Evolutionary conservation across 2,797 vertebrate genomes (phyloP).

Genomic region (Argentina silus): DNA sequence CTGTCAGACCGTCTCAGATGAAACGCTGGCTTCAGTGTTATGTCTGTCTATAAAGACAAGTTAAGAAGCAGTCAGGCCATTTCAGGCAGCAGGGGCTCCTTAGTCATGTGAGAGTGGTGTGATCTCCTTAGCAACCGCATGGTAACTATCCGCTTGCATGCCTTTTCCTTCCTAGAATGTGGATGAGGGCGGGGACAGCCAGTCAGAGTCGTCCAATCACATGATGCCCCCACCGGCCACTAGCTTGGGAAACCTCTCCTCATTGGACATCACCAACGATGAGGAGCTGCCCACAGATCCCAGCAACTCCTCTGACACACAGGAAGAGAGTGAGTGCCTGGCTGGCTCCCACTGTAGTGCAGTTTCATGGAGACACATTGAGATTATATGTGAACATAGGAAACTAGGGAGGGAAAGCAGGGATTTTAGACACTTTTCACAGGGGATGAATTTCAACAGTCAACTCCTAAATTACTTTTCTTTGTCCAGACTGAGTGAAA

Average conservation of each 20-base stretch:
- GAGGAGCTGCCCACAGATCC: constrained; percentile 89
- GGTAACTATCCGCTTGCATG: constrained; percentile 33
- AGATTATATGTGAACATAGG: neutral
- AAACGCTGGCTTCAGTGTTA: constrained; percentile 29
- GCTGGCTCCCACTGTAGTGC: neutral
- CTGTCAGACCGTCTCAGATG: constrained; percentile 16
- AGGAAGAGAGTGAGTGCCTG: constrained; percentile 85
- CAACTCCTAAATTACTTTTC: neutral
- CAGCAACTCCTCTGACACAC: constrained; percentile 89
- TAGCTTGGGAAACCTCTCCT: constrained; percentile 79
- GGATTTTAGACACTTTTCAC: neutral
- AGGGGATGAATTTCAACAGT: neutral
- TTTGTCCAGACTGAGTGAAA: neutral
- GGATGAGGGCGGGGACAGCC: constrained; percentile 78
- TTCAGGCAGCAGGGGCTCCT: constrained; percentile 34
- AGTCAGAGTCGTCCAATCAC: constrained; percentile 81
- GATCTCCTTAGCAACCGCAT: constrained; percentile 39
- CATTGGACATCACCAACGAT: constrained; percentile 83
- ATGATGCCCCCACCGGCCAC: constrained; percentile 70
- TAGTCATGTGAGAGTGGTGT: constrained; percentile 63
- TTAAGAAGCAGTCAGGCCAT: constrained; percentile 33
- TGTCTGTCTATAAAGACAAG: constrained; percentile 29
- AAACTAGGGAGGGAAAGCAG: neutral
- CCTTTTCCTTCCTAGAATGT: constrained; percentile 66
- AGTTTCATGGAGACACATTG: neutral